These are phyloP conservation scores for Axinella damicornis DNA, from an alignment of 37 sponge, comb jelly and placozoan genomes.

Conservation along the genomic window DNA sequence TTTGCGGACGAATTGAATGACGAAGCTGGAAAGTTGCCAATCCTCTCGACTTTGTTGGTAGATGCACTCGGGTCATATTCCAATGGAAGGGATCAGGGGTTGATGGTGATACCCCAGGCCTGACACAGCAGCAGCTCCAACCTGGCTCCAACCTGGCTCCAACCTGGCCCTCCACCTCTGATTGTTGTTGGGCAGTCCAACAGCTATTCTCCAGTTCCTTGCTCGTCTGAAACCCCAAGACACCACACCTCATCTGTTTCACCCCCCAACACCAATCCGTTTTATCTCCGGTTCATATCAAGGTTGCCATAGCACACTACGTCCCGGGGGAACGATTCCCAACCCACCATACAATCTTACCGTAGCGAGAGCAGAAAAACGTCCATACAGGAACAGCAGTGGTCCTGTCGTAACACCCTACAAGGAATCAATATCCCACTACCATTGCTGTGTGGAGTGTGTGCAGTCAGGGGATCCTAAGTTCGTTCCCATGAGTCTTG, in stretches of 20 bases:
- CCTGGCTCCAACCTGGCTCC: too few relatives aligned
- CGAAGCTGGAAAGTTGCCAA: too few relatives aligned
- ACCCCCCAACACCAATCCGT: constrained; percentile 4
- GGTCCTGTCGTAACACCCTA: background rate
- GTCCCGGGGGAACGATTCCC: constrained; percentile 11
- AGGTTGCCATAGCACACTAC: background rate
- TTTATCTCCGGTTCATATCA: constrained; percentile 17
- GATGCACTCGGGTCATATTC: too few relatives aligned
- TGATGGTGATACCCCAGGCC: too few relatives aligned
- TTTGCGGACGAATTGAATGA: too few relatives aligned
- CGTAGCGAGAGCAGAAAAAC: constrained; percentile 12
- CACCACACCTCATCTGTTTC: background rate
- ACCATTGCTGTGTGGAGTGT: background rate
- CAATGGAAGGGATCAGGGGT: too few relatives aligned
- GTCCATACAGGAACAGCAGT: constrained; percentile 4
- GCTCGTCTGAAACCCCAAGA: background rate
- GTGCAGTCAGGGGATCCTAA: background rate
- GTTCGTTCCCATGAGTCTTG: background rate
- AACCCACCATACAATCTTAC: constrained; percentile 23
- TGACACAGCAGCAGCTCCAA: too few relatives aligned
- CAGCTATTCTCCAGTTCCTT: too few relatives aligned
- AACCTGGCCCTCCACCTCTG: background rate
- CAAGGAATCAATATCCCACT: background rate
- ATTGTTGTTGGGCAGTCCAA: background rate
- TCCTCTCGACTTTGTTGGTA: too few relatives aligned